These are phyloP conservation scores for Hippocampus comes DNA, from an alignment of 2,113 vertebrate genomes.

Conservation along the genomic window DNA sequence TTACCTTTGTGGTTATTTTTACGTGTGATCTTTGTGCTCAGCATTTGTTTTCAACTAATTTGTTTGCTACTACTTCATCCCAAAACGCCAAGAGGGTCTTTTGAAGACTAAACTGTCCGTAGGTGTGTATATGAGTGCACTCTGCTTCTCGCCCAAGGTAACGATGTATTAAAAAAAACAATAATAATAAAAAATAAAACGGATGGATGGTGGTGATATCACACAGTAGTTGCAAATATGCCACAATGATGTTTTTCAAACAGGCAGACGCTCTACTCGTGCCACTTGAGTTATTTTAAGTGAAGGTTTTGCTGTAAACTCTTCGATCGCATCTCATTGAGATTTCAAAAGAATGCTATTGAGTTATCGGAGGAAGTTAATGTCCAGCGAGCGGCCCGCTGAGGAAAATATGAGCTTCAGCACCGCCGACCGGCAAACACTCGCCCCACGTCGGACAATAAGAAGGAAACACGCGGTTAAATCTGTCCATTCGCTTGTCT, in stretches of 20 bases:
- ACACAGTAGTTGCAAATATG: background rate
- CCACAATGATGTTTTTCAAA: background rate
- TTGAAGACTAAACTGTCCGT: too few species aligned
- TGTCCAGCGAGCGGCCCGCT: conserved; percentile 14
- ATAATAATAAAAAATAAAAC: too few species aligned
- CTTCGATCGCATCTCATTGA: background rate
- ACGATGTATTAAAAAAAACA: too few species aligned
- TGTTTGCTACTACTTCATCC: too few species aligned
- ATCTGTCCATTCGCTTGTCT: conserved; percentile 55
- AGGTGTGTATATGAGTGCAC: too few species aligned
- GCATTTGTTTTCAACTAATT: too few species aligned
- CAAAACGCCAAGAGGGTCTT: too few species aligned
- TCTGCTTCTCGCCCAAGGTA: too few species aligned
- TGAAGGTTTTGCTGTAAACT: background rate
- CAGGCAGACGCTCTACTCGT: background rate
- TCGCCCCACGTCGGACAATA: conserved; percentile 49
- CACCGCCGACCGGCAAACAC: conserved; percentile 25
- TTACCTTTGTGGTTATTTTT: too few species aligned
- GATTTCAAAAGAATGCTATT: conserved; percentile 18
- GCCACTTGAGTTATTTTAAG: background rate
- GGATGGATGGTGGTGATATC: background rate
- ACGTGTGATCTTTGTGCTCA: too few species aligned
- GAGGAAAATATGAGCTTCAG: conserved; percentile 27
- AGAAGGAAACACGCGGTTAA: conserved; percentile 62
- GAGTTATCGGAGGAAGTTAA: conserved; percentile 14